These are phyloP conservation scores for Telmatherina bonti DNA, from an alignment of 2,797 vertebrate genomes.

Conservation along the genomic window DNA sequence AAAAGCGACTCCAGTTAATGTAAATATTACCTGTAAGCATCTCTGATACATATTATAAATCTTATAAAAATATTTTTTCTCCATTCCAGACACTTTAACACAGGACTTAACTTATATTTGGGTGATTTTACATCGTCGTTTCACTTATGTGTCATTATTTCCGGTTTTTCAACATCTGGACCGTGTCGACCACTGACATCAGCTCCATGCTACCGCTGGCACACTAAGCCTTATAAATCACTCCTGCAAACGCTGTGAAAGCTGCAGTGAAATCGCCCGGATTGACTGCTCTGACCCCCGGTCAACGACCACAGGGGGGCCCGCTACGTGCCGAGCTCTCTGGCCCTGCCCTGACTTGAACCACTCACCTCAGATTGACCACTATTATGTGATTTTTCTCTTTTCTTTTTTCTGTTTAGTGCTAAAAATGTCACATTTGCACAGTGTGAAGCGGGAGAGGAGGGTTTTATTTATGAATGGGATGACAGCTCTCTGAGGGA, in stretches of 20 bases:
- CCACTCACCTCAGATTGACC: slow-evolving; percentile 30
- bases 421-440: slow-evolving; percentile 33
- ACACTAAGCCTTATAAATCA: slow-evolving; percentile 31
- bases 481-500: slow-evolving; percentile 39
- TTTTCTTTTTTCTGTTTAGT: background rate
- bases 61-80: too few relatives aligned
- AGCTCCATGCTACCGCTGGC: slow-evolving; percentile 26
- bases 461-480: slow-evolving; percentile 24
- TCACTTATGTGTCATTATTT: slow-evolving; percentile 16
- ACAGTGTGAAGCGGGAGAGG: slow-evolving; percentile 7
- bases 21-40: too few relatives aligned
- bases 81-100: too few relatives aligned
- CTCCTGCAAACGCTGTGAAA: slow-evolving; percentile 16
- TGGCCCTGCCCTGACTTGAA: slow-evolving; percentile 26
- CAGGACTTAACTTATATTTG: too few relatives aligned
- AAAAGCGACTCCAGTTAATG: too few relatives aligned
- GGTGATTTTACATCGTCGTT: too few relatives aligned
- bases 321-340: slow-evolving; percentile 23
- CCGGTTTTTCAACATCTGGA: too few relatives aligned
- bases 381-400: background rate
- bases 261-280: slow-evolving; percentile 47
- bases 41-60: too few relatives aligned
- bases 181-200: slow-evolving; percentile 32
- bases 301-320: slow-evolving; percentile 27
- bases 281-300: slow-evolving; percentile 48